phyloP scores from a whole-genome alignment of 2,113 vertebrate genomes.

The Helogale parvula region DNA sequence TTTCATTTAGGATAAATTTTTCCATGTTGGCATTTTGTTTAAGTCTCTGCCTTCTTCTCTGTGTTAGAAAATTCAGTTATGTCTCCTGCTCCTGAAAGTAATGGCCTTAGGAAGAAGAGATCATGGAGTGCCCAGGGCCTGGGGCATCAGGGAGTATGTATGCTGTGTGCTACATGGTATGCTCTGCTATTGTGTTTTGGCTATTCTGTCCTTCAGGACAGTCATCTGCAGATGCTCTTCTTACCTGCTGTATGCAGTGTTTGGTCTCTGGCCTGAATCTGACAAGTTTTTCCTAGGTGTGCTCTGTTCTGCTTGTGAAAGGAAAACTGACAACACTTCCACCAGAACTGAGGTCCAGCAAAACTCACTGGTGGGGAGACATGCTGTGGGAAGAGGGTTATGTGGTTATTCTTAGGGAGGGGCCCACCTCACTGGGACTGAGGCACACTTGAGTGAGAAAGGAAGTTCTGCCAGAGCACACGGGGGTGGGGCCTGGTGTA shows the following conservation, averaged over 20 bases:
- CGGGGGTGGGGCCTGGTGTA: not conserved
- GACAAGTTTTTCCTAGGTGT: not conserved
- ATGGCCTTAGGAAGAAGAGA: not conserved
- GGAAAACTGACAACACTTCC: not conserved
- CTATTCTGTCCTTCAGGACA: not conserved
- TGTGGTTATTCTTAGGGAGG: not conserved
- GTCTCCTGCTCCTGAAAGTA: not conserved
- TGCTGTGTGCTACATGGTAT: not conserved
- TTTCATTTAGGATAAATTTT: not conserved
- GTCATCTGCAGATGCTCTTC: not conserved
- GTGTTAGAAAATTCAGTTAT: not conserved
- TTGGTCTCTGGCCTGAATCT: not conserved
- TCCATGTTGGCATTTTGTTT: not conserved
- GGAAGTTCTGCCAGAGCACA: not conserved
- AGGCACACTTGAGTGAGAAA: not conserved
- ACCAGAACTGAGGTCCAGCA: not conserved
- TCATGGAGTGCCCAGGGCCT: not conserved
- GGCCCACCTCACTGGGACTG: not conserved
- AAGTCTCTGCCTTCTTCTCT: not conserved
- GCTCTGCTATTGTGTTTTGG: not conserved
- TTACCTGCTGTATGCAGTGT: not conserved
- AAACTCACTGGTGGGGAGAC: not conserved
- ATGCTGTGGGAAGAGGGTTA: not conserved
- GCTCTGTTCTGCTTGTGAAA: not conserved
- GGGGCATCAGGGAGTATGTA: not conserved